Evolutionary conservation across 2,797 vertebrate genomes (phyloP), one percentile per base, ranked within the genome.

Genomic region (Ambastaia sidthimunki): DNA sequence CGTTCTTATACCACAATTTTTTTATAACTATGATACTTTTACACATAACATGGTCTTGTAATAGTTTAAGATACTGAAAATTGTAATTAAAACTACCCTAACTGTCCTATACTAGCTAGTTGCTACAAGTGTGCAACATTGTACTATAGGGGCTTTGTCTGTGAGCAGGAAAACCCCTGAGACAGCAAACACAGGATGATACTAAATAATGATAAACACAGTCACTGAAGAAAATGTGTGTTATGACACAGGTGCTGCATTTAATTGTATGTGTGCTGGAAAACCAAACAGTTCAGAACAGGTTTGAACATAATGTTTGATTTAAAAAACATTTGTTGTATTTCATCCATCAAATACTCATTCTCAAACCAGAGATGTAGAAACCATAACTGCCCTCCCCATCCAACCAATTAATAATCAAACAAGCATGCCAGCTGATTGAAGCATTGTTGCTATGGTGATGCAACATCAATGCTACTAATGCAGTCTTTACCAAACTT

Each of bases 401-500:
- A 76, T 52, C 11, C 31, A 82, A 71, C 78, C 83, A 80, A 83
- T 86, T 84, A 81, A 83, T 85, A 83, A 52, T 79, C 75, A 77
- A 85, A 84, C 81, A 74, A 72, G 66, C 74, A 78, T 59, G 66
- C 63, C 81, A 74, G 78, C 68, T 83, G 63, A 85, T 87, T 80
- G 67, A 81, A 62, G 25, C 59, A 28, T 50, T 68, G 83, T 81
- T 84, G 77, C 80, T 77, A 81, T 78, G 72, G 72, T 71, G 79
- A 81, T 80, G 62, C 52, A 84, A 50, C 41, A 37, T n/a, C n/a
- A n/a, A n/a, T n/a, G n/a, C n/a, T n/a, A n/a, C n/a, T n/a, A n/a
- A n/a, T n/a, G n/a, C n/a, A n/a, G n/a, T n/a, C n/a, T n/a, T n/a
- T n/a, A n/a, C n/a, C n/a, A n/a, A n/a, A n/a, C n/a, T n/a, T n/a